Conservation (phyloP, 2,797 vertebrate species). For the Catamblyrhynchus diadema region DNA sequence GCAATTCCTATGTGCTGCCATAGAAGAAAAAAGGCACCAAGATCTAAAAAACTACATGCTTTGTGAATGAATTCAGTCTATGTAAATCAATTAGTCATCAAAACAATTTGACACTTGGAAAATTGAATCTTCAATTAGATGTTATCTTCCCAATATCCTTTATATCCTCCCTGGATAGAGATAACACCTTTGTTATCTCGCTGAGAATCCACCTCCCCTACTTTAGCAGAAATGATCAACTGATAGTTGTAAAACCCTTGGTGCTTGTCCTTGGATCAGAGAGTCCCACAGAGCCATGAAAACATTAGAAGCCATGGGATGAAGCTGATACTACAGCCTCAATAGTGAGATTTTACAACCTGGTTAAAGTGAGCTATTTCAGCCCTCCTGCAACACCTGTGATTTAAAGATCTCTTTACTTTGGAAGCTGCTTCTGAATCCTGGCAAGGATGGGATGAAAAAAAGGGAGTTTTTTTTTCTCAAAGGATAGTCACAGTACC, state of each 20-base stretch:
- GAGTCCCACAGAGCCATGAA: slow-evolving; percentile 61
- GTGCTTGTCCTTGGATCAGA: slow-evolving; percentile 82
- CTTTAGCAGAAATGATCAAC: slow-evolving; percentile 86
- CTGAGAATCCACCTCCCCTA: slow-evolving; percentile 81
- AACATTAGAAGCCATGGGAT: slow-evolving; percentile 48
- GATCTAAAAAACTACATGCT: slow-evolving; percentile 21
- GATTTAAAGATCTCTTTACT: slow-evolving; percentile 61
- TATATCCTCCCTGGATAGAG: slow-evolving; percentile 77
- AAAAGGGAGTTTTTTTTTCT: neutral
- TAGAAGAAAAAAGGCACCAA: neutral
- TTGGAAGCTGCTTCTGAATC: neutral
- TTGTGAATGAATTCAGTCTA: slow-evolving; percentile 52
- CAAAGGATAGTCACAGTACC: neutral
- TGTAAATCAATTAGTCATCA: slow-evolving; percentile 77
- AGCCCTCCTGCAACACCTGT: slow-evolving; percentile 11
- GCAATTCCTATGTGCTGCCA: neutral
- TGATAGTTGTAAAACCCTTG: slow-evolving; percentile 81
- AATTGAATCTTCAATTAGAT: slow-evolving; percentile 76
- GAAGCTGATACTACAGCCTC: slow-evolving; percentile 34
- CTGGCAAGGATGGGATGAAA: neutral
- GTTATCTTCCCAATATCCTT: slow-evolving; percentile 82
- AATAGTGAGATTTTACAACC: slow-evolving; percentile 62
- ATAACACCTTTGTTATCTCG: slow-evolving; percentile 88
- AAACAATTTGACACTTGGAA: slow-evolving; percentile 75
- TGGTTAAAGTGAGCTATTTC: slow-evolving; percentile 70